phyloP scores from a whole-genome alignment of 2,113 vertebrate genomes.

The Mustela lutreola region DNA sequence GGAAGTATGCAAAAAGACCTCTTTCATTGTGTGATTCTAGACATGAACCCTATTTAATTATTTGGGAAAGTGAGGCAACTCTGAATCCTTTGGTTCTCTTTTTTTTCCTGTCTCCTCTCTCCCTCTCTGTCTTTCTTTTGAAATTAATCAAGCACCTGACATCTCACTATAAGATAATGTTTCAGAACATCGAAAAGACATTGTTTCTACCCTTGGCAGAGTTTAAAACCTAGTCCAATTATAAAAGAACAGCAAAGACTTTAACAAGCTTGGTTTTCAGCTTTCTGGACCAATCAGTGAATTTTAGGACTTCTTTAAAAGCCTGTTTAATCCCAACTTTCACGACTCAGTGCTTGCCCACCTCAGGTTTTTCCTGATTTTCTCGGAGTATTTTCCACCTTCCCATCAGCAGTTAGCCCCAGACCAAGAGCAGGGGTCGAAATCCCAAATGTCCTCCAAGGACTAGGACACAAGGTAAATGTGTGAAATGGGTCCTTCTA shows the following conservation, averaged over 20 bases:
- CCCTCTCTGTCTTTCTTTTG: slow-evolving; percentile 4
- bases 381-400: background rate
- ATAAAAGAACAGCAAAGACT: background rate
- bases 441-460: background rate
- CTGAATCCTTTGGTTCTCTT: slow-evolving; percentile 39
- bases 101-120: background rate
- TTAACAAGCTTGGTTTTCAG: slow-evolving; percentile 2
- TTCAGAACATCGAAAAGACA: slow-evolving; percentile 47
- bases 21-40: slow-evolving; percentile 42
- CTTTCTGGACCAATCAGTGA: background rate
- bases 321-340: slow-evolving; percentile 13
- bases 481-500: background rate
- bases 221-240: background rate
- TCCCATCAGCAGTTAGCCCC: background rate
- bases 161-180: background rate
- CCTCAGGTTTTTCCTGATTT: background rate
- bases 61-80: background rate
- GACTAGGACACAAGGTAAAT: background rate
- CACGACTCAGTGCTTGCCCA: background rate
- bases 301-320: background rate
- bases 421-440: slow-evolving; percentile 36
- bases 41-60: slow-evolving; percentile 20
- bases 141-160: background rate
- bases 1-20: background rate
- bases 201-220: slow-evolving; percentile 47